Percentiles rank a stretch among this genome's conserved stretches.
Evolutionary conservation across 2,888 invertebrate species (phyloP).

Genomic region (Lagria hirta): DNA sequence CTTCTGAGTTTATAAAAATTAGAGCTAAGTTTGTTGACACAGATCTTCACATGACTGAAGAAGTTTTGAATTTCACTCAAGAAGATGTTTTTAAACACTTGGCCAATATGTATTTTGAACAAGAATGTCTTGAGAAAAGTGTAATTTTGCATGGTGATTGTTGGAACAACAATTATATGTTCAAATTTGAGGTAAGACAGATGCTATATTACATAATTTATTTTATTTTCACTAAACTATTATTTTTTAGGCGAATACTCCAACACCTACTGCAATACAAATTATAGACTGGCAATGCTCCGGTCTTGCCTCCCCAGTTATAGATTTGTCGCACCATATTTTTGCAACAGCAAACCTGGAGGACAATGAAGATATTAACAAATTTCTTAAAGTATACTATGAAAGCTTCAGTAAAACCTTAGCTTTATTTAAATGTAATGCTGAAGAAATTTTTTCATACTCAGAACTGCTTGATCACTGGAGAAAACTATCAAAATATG

Average conservation of each 20-base stretch:
- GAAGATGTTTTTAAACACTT: conserved; percentile 1
- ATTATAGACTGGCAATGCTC: conserved; percentile 41
- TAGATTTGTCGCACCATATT: conserved; percentile 43
- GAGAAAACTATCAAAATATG: conserved; percentile 32
- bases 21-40: not conserved
- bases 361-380: conserved; percentile 36
- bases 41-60: conserved; percentile 4
- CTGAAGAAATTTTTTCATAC: conserved; percentile 40
- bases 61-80: conserved; percentile 2
- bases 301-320: conserved; percentile 32
- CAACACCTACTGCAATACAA: conserved; percentile 25
- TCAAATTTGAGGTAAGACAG: conserved; percentile 25
- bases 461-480: conserved; percentile 39
- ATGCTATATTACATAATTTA: too few species aligned
- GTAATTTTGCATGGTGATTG: conserved; percentile 25
- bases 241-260: not conserved
- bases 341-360: conserved; percentile 38
- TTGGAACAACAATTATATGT: conserved; percentile 27
- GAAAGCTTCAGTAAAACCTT: conserved; percentile 36
- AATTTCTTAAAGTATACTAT: conserved; percentile 41
- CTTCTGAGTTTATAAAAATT: not conserved
- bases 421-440: conserved; percentile 37
- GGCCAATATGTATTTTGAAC: conserved; percentile 1
- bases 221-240: not conserved
- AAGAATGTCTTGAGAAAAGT: conserved; percentile 4